A percentile compares a stretch with the other conserved stretches of the same genome.
Evolutionary conservation across 1,140 invertebrate species (phyloP).

Genomic region (Microplitis demolitor): DNA sequence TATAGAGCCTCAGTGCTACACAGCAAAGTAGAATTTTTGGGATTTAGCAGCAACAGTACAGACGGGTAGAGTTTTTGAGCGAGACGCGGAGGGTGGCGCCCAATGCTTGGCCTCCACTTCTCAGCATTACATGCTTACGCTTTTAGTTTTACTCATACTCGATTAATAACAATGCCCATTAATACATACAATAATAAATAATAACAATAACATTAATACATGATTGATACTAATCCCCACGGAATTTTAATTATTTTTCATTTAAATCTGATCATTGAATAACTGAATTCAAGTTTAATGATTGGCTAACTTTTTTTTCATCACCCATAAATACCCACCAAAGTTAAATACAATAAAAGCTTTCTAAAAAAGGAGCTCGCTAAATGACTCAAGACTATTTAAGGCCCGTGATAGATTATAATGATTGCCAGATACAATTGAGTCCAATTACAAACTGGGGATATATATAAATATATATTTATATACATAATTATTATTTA

Average conservation of each 20-base stretch:
- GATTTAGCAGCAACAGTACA: no score
- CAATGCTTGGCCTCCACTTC: constrained; percentile 8
- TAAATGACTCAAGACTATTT: constrained; percentile 20
- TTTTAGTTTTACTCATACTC: constrained; percentile 44
- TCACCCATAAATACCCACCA: not conserved
- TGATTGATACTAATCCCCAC: not conserved
- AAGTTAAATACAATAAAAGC: not conserved
- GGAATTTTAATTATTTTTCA: constrained; percentile 1
- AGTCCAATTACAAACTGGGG: constrained; percentile 9
- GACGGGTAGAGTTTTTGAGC: not conserved
- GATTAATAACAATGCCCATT: constrained; percentile 48
- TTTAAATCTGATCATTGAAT: not conserved
- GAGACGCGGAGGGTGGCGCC: not conserved
- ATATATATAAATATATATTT: not conserved
- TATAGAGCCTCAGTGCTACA: not conserved
- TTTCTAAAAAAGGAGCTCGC: not conserved
- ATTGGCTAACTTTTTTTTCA: not conserved
- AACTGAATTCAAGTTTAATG: not conserved
- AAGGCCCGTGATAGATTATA: constrained; percentile 19
- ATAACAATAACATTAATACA: not conserved
- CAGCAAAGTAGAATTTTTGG: no score
- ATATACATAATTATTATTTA: constrained; percentile 9
- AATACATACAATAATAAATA: not conserved
- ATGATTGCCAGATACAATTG: constrained; percentile 18
- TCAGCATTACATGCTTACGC: constrained; percentile 50